Evolutionary conservation across 2,113 vertebrate genomes (phyloP).

Genomic region (Entelurus aequoreus): DNA sequence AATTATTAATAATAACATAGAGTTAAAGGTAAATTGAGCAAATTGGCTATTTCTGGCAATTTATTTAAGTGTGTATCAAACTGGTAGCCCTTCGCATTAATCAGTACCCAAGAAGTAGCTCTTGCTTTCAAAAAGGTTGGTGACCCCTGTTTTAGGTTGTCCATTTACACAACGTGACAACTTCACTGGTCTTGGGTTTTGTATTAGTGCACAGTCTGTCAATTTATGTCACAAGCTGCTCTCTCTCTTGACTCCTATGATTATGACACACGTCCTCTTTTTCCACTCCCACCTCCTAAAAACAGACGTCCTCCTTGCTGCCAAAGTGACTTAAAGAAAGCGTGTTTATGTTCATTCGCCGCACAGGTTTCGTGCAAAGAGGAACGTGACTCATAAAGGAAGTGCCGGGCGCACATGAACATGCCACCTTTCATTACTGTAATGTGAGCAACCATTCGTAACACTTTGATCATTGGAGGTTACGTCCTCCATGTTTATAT

Average conservation of each 20-base stretch:
- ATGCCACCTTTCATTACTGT: neutral
- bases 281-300: neutral
- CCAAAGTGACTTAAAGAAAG: neutral
- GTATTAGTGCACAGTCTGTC: too few relatives aligned
- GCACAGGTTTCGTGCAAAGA: neutral
- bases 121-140: too few relatives aligned
- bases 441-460: neutral
- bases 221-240: neutral
- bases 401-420: neutral
- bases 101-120: too few relatives aligned
- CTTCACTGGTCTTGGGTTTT: too few relatives aligned
- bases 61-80: too few relatives aligned
- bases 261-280: constrained; percentile 37
- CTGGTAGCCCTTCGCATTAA: too few relatives aligned
- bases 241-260: constrained; percentile 31
- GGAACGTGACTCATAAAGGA: neutral
- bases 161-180: too few relatives aligned
- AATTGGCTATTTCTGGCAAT: too few relatives aligned
- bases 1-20: too few relatives aligned
- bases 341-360: neutral
- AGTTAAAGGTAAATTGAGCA: too few relatives aligned
- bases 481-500: neutral
- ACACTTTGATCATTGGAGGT: neutral
- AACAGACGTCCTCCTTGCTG: too few relatives aligned
- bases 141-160: too few relatives aligned